Conservation (phyloP, 2,113 vertebrate species). For the Sminthopsis crassicaudata region DNA sequence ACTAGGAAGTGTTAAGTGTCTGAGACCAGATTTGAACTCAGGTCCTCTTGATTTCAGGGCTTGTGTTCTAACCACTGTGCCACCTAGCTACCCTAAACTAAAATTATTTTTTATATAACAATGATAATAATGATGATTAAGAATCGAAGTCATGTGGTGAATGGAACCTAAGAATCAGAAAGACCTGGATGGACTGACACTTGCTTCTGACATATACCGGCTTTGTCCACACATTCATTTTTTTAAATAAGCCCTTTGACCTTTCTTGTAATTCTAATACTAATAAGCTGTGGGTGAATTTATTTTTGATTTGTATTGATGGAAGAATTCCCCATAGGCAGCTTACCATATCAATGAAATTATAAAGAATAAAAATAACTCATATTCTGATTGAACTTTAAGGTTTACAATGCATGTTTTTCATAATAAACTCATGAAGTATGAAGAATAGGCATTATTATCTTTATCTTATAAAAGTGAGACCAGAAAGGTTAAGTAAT, state of each 20-base stretch:
- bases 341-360: neutral
- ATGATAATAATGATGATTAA: neutral
- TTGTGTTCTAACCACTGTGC: no score
- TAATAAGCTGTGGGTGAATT: neutral
- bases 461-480: neutral
- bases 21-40: no score
- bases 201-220: neutral
- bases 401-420: neutral
- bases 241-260: neutral
- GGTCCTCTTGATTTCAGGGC: no score
- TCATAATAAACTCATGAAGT: neutral
- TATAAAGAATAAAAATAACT: neutral
- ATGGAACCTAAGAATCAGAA: neutral
- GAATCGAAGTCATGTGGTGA: neutral
- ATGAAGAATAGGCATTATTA: neutral
- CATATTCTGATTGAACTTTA: neutral
- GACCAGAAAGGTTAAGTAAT: neutral
- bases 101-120: conserved; percentile 21
- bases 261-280: neutral
- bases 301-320: neutral
- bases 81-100: neutral
- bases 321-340: neutral
- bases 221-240: neutral
- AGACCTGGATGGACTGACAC: neutral
- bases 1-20: no score